phyloP scores from a whole-genome alignment of 2,888 invertebrate genomes.

The Pediacus dermestoides region DNA sequence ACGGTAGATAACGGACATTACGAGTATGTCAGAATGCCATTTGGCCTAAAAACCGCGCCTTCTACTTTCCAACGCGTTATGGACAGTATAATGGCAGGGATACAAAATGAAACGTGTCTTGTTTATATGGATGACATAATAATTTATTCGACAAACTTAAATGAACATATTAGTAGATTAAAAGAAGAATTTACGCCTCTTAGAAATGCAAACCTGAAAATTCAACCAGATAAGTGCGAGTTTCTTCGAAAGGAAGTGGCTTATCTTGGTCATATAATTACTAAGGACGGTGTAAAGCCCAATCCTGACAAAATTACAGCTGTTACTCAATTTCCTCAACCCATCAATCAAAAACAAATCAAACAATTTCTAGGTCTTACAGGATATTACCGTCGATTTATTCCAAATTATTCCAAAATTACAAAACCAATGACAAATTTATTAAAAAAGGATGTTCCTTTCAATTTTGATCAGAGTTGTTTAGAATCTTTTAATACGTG shows the following conservation, averaged over 20 bases:
- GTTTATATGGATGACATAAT: constrained; percentile 39
- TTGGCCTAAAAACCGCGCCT: constrained; percentile 25
- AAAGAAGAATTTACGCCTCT: too few relatives aligned
- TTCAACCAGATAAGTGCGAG: constrained; percentile 38
- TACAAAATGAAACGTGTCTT: constrained; percentile 25
- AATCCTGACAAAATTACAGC: constrained; percentile 30
- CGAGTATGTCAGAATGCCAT: constrained; percentile 26
- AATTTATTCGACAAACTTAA: too few relatives aligned
- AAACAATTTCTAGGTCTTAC: constrained; percentile 39
- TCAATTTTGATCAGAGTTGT: background rate
- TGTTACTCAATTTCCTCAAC: constrained; percentile 33
- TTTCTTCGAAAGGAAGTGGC: constrained; percentile 29
- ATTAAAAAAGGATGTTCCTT: background rate
- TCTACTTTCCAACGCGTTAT: too few relatives aligned
- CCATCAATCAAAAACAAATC: constrained; percentile 30
- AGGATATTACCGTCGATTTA: constrained; percentile 39
- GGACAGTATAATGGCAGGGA: constrained; percentile 23
- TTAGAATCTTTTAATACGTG: background rate
- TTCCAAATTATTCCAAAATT: constrained; percentile 26
- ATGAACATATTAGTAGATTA: too few relatives aligned
- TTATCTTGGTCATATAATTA: constrained; percentile 34
- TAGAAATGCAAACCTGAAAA: too few relatives aligned
- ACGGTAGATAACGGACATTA: constrained; percentile 20
- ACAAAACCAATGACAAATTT: constrained; percentile 2
- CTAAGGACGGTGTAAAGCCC: constrained; percentile 31